Evolutionary conservation across 1,140 invertebrate genomes (phyloP).

Genomic region (Zaprionus africanus): DNA sequence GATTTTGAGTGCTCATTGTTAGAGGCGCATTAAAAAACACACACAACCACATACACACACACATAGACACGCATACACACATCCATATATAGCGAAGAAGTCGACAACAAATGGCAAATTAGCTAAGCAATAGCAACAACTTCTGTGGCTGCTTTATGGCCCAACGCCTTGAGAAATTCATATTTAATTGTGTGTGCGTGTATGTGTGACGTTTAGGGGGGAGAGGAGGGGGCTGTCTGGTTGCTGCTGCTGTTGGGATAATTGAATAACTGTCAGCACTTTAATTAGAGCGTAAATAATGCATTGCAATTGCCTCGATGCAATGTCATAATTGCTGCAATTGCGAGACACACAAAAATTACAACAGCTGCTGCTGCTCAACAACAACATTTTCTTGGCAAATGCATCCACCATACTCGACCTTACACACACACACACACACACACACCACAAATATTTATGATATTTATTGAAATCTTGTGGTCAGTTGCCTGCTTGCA

Average conservation of each 20-base stretch:
- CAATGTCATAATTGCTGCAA: conserved; percentile 71
- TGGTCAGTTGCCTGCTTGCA: conserved; percentile 58
- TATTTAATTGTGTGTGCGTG: conserved; percentile 73
- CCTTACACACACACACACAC: conserved; percentile 26
- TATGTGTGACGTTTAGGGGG: not conserved
- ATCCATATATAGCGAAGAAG: not conserved
- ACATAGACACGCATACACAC: not conserved
- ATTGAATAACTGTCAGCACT: conserved; percentile 81
- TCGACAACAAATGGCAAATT: conserved; percentile 22
- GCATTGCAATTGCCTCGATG: conserved; percentile 56
- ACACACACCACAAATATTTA: conserved; percentile 7
- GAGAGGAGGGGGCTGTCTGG: conserved; percentile 7
- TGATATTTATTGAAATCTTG: conserved; percentile 75
- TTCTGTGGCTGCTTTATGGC: conserved; percentile 37
- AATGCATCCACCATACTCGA: conserved; percentile 34
- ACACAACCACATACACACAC: conserved; percentile 13
- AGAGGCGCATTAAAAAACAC: conserved; percentile 54
- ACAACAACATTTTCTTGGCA: conserved; percentile 38
- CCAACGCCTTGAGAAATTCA: conserved; percentile 64
- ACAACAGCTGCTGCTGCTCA: conserved; percentile 23
- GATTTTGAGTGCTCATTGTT: conserved; percentile 82
- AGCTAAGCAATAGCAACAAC: not conserved
- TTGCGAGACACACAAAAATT: conserved; percentile 15
- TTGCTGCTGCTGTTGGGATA: conserved; percentile 43
- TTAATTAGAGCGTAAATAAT: conserved; percentile 81